These are phyloP conservation scores for Pterophyllum scalare DNA, from an alignment of 2,113 vertebrate genomes.

Conservation along the genomic window DNA sequence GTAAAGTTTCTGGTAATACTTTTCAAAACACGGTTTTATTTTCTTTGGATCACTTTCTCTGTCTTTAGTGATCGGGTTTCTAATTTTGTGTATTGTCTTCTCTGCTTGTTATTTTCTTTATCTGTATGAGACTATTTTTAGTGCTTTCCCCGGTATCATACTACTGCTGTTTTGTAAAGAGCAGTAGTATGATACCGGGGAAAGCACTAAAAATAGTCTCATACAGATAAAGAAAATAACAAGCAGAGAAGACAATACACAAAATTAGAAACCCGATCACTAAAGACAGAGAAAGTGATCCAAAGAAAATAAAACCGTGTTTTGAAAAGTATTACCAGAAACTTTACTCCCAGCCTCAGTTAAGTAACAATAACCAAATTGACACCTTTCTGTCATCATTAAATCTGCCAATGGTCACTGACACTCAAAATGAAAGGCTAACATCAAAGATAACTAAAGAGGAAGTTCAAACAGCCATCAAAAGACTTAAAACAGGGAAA, in stretches of 20 bases:
- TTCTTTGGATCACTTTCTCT: not conserved
- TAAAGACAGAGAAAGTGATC: not conserved
- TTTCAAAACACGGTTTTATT: not conserved
- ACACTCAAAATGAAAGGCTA: accelerated
- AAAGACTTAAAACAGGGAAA: not conserved
- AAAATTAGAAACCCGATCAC: not conserved
- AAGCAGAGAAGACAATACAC: not conserved
- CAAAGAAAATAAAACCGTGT: not conserved
- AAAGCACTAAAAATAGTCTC: not conserved
- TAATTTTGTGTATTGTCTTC: not conserved
- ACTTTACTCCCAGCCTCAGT: not conserved
- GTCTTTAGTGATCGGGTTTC: not conserved
- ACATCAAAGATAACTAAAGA: conserved; percentile 1
- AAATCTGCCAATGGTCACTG: not conserved
- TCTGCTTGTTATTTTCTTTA: not conserved
- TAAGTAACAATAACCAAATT: not conserved
- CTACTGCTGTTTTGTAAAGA: not conserved
- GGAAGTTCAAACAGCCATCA: not conserved
- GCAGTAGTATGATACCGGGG: not conserved
- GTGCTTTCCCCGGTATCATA: not conserved
- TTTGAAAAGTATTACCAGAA: not conserved
- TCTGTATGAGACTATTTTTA: not conserved
- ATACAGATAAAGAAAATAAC: not conserved
- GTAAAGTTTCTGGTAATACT: not conserved
- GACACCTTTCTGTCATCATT: not conserved